Evolutionary conservation across 2,113 vertebrate species (phyloP).

Genomic region (Clarias macrocephalus): DNA sequence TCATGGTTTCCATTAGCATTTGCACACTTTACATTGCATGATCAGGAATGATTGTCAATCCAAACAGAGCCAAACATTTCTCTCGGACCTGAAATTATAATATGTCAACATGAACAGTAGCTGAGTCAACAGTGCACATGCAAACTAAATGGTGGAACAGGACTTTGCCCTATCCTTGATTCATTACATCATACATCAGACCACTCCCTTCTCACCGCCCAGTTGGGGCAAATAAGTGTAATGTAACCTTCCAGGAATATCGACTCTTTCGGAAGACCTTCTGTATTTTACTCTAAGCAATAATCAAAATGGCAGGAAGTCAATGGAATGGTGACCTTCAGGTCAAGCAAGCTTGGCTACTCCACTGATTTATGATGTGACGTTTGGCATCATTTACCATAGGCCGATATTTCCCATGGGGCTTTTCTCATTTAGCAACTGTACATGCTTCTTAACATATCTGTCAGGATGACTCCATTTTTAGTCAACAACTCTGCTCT

Average conservation of each 20-base stretch:
- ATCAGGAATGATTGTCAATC: constrained; percentile 22
- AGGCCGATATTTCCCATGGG: constrained; percentile 24
- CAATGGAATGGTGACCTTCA: constrained; percentile 73
- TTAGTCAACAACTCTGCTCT: background rate
- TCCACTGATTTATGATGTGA: constrained; percentile 70
- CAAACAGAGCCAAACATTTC: background rate
- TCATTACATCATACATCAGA: background rate
- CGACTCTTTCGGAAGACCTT: background rate
- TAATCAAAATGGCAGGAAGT: constrained; percentile 72
- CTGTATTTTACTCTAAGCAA: constrained; percentile 47
- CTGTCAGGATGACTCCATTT: background rate
- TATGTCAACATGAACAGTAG: constrained; percentile 5
- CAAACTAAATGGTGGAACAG: background rate
- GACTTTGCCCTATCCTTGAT: background rate
- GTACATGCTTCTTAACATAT: background rate
- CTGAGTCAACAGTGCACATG: background rate
- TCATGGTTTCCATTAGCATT: background rate
- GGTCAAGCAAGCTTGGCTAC: constrained; percentile 64
- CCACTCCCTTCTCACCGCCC: background rate
- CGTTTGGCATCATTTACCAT: constrained; percentile 63
- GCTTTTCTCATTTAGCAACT: background rate
- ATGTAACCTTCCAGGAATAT: background rate
- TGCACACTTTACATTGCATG: background rate
- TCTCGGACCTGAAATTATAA: background rate
- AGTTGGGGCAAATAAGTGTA: background rate